These are phyloP conservation scores for Drosophila rhopaloa DNA, from an alignment of 1,140 invertebrate genomes.

Conservation along the genomic window DNA sequence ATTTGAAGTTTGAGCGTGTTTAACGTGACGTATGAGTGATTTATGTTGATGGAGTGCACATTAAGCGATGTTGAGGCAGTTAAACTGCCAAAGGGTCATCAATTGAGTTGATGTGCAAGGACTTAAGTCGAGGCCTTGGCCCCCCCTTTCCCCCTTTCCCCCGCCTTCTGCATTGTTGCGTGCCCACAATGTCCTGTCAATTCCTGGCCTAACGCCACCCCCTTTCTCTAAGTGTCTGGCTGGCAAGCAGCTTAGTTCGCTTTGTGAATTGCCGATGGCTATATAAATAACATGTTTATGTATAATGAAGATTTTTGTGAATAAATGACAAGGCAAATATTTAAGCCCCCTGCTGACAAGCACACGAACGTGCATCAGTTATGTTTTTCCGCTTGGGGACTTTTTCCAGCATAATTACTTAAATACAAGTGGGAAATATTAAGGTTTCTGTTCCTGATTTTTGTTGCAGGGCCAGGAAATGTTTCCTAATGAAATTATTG, in stretches of 20 bases:
- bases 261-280: slow-evolving; percentile 11
- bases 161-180: slow-evolving; percentile 11
- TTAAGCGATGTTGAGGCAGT: slow-evolving; percentile 60
- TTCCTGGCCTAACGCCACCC: neutral
- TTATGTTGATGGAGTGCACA: slow-evolving; percentile 77
- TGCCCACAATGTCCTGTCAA: slow-evolving; percentile 24
- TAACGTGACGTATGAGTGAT: slow-evolving; percentile 82
- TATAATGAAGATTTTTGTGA: slow-evolving; percentile 12
- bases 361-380: slow-evolving; percentile 19
- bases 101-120: slow-evolving; percentile 62
- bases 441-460: slow-evolving; percentile 47
- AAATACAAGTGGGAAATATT: slow-evolving; percentile 76
- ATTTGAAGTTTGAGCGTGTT: slow-evolving; percentile 77
- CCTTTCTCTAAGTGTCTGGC: neutral
- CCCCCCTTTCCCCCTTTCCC: neutral
- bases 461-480: slow-evolving; percentile 2
- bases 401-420: slow-evolving; percentile 69
- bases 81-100: slow-evolving; percentile 69
- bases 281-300: slow-evolving; percentile 26
- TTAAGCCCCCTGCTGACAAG: slow-evolving; percentile 26
- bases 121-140: slow-evolving; percentile 27
- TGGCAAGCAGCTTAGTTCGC: slow-evolving; percentile 26
- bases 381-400: slow-evolving; percentile 29
- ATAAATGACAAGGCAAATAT: slow-evolving; percentile 50
- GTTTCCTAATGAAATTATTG: slow-evolving; percentile 40